These are phyloP conservation scores for Macrobrachium rosenbergii DNA, from an alignment of 1,140 invertebrate species.

Conservation along the genomic window DNA sequence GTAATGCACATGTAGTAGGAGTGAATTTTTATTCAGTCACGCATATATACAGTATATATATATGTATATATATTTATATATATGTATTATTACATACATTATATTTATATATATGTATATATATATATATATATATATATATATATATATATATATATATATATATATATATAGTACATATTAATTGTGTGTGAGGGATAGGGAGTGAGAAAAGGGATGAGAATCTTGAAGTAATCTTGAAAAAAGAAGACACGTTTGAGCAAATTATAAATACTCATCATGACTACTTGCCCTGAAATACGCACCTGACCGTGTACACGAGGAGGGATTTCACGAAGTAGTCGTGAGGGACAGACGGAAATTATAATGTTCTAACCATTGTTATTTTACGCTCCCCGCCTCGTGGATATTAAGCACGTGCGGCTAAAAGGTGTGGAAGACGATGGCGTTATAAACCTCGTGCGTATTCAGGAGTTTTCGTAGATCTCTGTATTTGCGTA, in stretches of 20 bases:
- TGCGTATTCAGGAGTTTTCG: background rate
- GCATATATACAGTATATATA: constrained; percentile 49
- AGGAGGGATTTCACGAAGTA: too few relatives aligned
- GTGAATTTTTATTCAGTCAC: too few relatives aligned
- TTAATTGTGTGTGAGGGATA: background rate
- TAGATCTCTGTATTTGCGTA: background rate
- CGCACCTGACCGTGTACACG: too few relatives aligned
- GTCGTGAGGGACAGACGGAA: too few relatives aligned
- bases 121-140: constrained; percentile 68
- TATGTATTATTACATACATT: too few relatives aligned
- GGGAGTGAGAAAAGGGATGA: too few relatives aligned
- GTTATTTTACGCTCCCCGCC: too few relatives aligned
- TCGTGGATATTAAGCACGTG: background rate
- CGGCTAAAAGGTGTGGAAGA: background rate
- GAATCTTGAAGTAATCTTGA: too few relatives aligned
- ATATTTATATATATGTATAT: constrained; percentile 69
- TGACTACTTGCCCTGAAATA: too few relatives aligned
- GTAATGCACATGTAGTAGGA: background rate
- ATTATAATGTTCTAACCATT: too few relatives aligned
- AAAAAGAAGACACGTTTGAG: too few relatives aligned
- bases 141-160: constrained; percentile 68
- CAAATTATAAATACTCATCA: too few relatives aligned
- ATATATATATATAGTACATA: constrained; percentile 67
- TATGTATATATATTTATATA: constrained; percentile 62
- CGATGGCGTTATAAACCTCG: background rate